A percentile compares a stretch with the other conserved stretches of the same genome.
Conservation (phyloP, 2,888 invertebrate species). For the Ischnura elegans region DNA sequence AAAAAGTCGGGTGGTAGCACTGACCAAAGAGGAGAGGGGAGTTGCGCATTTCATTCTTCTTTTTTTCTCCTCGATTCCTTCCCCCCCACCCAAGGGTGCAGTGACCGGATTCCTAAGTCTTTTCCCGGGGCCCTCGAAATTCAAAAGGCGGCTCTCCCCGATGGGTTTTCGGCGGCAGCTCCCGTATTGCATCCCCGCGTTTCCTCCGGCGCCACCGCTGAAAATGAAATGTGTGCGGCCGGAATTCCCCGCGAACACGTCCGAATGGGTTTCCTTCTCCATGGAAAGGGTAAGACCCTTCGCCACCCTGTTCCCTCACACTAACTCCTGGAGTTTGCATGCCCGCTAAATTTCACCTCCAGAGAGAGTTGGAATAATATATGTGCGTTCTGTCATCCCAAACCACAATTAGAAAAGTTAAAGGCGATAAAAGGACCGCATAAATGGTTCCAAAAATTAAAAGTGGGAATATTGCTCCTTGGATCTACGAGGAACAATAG, state of each 20-base stretch:
- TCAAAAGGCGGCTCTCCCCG: not conserved
- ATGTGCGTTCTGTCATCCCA: no score
- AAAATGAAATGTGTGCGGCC: conserved; percentile 20
- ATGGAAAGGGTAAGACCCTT: not conserved
- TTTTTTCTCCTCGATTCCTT: not conserved
- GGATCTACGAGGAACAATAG: no score
- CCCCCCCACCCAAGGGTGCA: conserved; percentile 9
- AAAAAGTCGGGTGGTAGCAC: not conserved
- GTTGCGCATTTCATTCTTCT: not conserved
- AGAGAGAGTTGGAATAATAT: no score
- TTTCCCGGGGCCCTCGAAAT: not conserved
- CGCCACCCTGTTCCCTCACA: not conserved
- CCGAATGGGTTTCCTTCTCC: not conserved
- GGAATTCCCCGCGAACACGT: conserved; percentile 8
- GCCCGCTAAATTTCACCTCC: not conserved
- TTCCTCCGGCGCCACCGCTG: not conserved
- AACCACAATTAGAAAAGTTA: no score
- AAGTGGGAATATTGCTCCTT: no score
- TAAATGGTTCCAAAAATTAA: no score
- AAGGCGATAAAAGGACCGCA: no score
- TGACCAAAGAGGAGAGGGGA: not conserved
- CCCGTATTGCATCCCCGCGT: not conserved
- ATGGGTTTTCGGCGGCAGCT: not conserved
- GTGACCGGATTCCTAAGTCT: conserved; percentile 15
- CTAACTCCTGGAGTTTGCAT: not conserved